Percentiles rank a stretch among this genome's conserved stretches.
Evolutionary conservation across 2,797 vertebrate genomes (phyloP).

Genomic region (Sebastes goodei): DNA sequence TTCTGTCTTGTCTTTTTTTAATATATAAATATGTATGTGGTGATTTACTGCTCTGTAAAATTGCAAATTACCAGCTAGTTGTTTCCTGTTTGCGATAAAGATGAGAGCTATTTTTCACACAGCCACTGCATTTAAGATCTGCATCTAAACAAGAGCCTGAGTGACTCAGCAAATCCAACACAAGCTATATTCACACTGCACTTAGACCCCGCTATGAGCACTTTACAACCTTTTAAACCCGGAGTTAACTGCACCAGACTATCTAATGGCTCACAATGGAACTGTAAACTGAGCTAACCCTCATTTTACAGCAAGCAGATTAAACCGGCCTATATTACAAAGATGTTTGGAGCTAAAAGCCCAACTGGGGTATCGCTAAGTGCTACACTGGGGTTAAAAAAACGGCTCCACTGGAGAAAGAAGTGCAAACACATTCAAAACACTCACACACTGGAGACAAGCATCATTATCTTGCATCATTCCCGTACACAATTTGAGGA

Average conservation of each 20-base stretch:
- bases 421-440: conserved; percentile 5
- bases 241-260: conserved; percentile 29
- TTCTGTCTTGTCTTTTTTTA: not conserved
- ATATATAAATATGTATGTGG: conserved; percentile 38
- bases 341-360: conserved; percentile 29
- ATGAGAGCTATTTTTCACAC: conserved; percentile 8
- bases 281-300: conserved; percentile 23
- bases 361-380: not conserved
- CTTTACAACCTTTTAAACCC: conserved; percentile 35
- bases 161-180: conserved; percentile 27
- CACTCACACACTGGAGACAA: not conserved
- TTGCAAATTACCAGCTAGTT: conserved; percentile 9
- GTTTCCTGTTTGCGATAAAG: not conserved
- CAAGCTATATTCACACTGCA: not conserved
- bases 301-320: conserved; percentile 27
- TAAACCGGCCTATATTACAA: conserved; percentile 10
- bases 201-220: not conserved
- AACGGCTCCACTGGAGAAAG: not conserved
- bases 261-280: conserved; percentile 22
- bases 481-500: conserved; percentile 20
- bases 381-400: not conserved
- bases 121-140: not conserved
- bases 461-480: conserved; percentile 38
- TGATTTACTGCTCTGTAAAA: conserved; percentile 3
- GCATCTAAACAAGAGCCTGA: conserved; percentile 25